Conservation (phyloP, 2,113 vertebrate species). For the Notothenia rossii region DNA sequence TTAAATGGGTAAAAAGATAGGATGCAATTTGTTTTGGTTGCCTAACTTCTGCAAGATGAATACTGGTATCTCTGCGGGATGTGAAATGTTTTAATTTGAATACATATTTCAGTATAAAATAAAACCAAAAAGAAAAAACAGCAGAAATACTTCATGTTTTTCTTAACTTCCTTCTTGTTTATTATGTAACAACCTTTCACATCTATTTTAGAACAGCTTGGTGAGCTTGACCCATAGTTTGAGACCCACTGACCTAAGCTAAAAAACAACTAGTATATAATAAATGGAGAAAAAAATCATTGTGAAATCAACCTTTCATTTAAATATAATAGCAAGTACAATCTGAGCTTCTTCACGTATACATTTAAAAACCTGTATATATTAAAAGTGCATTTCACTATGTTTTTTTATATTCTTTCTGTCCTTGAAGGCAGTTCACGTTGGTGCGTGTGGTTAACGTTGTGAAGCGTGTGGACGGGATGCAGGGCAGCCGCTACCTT, state of each 20-base stretch:
- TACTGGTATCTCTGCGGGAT: not conserved
- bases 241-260: not conserved
- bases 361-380: not conserved
- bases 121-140: not conserved
- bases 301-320: not conserved
- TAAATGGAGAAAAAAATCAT: not conserved
- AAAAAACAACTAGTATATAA: not conserved
- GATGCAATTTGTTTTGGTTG: not conserved
- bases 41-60: not conserved
- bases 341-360: too few species aligned
- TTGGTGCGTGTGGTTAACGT: conserved; percentile 88
- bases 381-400: not conserved
- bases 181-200: not conserved
- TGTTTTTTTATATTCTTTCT: not conserved
- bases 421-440: conserved; percentile 84
- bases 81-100: not conserved
- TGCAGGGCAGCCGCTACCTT: conserved; percentile 89
- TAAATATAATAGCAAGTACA: not conserved
- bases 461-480: conserved; percentile 88
- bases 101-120: not conserved
- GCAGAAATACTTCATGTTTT: not conserved
- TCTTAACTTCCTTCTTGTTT: not conserved
- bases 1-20: not conserved
- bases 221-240: not conserved
- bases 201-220: not conserved